A percentile compares a stretch with the other conserved stretches of the same genome.
These are phyloP conservation scores for Choloepus hoffmanni DNA, from an alignment of 2,113 vertebrate species.

Conservation along the genomic window DNA sequence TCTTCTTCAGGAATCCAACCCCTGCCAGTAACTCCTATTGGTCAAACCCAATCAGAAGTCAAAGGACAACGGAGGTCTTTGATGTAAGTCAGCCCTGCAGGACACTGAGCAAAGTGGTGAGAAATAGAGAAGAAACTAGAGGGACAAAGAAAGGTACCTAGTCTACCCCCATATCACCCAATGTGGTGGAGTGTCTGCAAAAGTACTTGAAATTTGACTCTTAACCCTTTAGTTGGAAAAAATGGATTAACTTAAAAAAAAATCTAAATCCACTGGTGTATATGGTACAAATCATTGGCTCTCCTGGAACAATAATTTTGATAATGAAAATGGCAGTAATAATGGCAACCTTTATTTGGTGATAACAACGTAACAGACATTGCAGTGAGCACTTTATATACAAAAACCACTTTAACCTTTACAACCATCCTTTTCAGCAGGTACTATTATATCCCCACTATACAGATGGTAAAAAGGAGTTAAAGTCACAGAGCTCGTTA, in stretches of 20 bases:
- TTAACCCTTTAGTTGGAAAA: background rate
- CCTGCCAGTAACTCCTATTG: background rate
- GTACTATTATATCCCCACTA: rapidly evolving
- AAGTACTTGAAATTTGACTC: no score
- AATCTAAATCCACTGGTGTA: rapidly evolving
- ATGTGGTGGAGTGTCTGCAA: rapidly evolving
- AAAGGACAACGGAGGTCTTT: background rate
- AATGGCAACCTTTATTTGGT: rapidly evolving
- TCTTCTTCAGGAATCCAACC: background rate
- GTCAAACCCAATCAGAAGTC: background rate
- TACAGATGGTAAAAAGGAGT: rapidly evolving
- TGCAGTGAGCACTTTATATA: rapidly evolving
- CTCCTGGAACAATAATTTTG: rapidly evolving
- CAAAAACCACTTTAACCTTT: background rate
- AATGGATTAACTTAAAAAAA: no score
- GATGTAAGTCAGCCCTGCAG: rapidly evolving
- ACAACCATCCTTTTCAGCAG: background rate
- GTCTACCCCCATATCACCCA: no score
- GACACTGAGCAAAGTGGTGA: background rate
- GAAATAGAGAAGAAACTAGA: background rate
- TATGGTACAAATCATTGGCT: rapidly evolving
- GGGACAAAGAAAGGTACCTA: rapidly evolving
- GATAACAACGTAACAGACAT: rapidly evolving
- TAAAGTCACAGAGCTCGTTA: rapidly evolving
- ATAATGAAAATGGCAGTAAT: background rate